A percentile compares a stretch with the other conserved stretches of the same genome.
Evolutionary conservation across 2,888 invertebrate genomes (phyloP).

Genomic region (Crematogaster levior): DNA sequence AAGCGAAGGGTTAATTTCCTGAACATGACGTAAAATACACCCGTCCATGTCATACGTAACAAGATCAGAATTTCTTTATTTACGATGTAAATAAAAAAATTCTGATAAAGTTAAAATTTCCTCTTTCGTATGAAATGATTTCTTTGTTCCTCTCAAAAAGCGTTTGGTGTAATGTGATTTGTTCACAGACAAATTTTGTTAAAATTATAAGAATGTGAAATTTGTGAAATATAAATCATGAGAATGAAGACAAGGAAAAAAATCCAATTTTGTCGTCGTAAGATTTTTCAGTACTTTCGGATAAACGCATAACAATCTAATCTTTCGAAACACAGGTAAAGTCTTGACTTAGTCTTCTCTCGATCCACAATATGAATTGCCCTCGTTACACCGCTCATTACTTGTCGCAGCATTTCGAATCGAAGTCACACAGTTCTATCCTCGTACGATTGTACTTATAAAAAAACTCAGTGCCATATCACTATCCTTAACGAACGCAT

Average conservation of each 20-base stretch:
- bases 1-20: neutral
- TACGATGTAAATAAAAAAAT: neutral
- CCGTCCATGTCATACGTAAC: neutral
- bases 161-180: neutral
- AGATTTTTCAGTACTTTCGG: neutral
- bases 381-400: conserved; percentile 5
- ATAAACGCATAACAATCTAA: neutral
- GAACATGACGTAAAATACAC: neutral
- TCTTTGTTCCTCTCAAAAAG: neutral
- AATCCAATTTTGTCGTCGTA: neutral
- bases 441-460: conserved; percentile 24
- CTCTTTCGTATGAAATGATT: neutral
- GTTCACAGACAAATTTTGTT: neutral
- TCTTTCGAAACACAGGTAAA: neutral
- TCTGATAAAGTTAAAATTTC: neutral
- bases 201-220: neutral
- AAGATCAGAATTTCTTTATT: too few relatives aligned
- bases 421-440: conserved; percentile 1
- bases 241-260: neutral
- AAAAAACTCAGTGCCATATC: conserved; percentile 18
- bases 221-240: neutral
- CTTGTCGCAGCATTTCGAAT: conserved; percentile 31
- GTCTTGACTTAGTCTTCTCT: neutral
- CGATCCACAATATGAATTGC: conserved; percentile 19
- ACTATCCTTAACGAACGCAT: neutral